A percentile compares a stretch with the other conserved stretches of the same genome.
Conservation (phyloP, 2,888 invertebrate genomes). For the Crioceris asparagi region DNA sequence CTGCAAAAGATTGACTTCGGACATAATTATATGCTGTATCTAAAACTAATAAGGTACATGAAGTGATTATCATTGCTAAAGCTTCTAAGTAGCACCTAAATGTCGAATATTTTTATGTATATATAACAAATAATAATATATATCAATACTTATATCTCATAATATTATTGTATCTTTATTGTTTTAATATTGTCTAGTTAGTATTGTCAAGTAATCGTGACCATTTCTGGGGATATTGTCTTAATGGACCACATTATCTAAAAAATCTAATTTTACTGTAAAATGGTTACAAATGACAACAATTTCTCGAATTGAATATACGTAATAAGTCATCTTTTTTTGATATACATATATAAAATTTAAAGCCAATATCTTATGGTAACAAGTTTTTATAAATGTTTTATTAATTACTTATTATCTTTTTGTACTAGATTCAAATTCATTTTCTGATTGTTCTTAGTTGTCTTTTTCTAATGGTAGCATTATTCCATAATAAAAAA, state of each 20-base stretch:
- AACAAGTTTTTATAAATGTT: too few relatives aligned
- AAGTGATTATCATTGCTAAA: conserved; percentile 32
- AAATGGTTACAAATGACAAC: conserved; percentile 1
- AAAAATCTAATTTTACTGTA: conserved; percentile 2
- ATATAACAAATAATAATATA: not conserved
- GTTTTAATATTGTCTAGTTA: conserved; percentile 19
- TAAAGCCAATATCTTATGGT: too few relatives aligned
- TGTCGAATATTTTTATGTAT: conserved; percentile 13
- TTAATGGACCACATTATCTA: conserved; percentile 18
- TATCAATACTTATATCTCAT: too few relatives aligned
- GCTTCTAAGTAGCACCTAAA: conserved; percentile 32
- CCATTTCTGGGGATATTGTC: conserved; percentile 17
- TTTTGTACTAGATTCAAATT: too few relatives aligned
- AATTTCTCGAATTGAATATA: too few relatives aligned
- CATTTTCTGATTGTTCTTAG: too few relatives aligned
- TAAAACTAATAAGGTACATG: conserved; percentile 25
- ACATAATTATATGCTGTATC: not conserved
- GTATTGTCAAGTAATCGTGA: conserved; percentile 18
- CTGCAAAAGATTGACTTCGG: not conserved
- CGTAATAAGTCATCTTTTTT: too few relatives aligned
- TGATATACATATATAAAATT: too few relatives aligned
- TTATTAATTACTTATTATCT: too few relatives aligned
- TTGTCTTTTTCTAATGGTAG: too few relatives aligned
- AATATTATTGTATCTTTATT: conserved; percentile 19
- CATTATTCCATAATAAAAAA: too few relatives aligned